Evolutionary conservation across 2,797 vertebrate genomes (phyloP), one percentile per base, ranked within the genome.

Genomic region (Tiaroga cobitis): DNA sequence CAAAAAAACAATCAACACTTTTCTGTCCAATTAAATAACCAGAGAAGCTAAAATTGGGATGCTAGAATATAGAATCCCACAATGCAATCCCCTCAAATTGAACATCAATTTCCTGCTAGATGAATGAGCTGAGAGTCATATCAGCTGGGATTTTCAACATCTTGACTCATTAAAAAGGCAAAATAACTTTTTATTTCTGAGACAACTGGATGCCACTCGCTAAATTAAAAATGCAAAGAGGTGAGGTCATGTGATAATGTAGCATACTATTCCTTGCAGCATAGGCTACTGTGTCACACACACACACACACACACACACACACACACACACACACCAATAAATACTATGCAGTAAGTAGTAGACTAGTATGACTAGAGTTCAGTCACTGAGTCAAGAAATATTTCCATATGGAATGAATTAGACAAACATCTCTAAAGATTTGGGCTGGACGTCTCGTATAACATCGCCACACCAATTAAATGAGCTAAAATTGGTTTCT

Each of bases 391-490:
- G 21, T 76, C 61, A 41, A 73, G 49, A 34, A 75, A 78, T 15
- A 15, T 49, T 54, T 84, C 37, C 82, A 78, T 68, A 11, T 70
- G 74, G 65, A 59, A 46, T 43, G 75, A 59, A 70, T 84, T 46
- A 84, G 49, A 69, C 49, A 39, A 54, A 84, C 78, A 26, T 43
- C 59, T 65, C 65, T 24, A 9, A 79, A 61, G 37, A 61, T 56
- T 43, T n/a, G 2, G 46, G 46, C 34, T 46, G n/a, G 65, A 46
- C 49, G 11, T 78, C 65, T 56, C 34, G 46, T 39, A 26, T 61
- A 56, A 70, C 74, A 32, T 29, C 7, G 37, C 37, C 69, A 70
- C 51, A 34, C 26, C 75, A 56, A 70, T 84, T 79, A 41, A 69
- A 43, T 37, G 18, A 46, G 69, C 72, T 65, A 83, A 63, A 61